Evolutionary conservation across 2,888 invertebrate genomes (phyloP), one percentile per base, ranked within the genome.

Genomic region (Oeneis ivallda): DNA sequence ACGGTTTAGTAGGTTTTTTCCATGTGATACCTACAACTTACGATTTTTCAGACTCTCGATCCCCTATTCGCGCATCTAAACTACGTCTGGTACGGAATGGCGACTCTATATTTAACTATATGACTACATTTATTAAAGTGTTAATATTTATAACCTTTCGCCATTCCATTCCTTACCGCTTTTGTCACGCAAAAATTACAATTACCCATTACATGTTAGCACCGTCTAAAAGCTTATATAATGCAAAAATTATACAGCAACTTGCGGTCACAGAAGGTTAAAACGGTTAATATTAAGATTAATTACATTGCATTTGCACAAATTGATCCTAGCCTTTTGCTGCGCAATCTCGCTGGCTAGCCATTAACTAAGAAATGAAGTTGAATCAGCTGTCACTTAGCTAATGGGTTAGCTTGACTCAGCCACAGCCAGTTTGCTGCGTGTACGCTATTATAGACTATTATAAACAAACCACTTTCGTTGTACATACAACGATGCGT

Each of bases 141-240:
- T 8, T 34, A 34, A 56, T n/a, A 17, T 56, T 41, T 7, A 41
- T 41, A 41, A 56, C 17, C 56, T 56, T 56, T 19, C 17, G 41
- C 56, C 39, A 56, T 56, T 15, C 13, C 39, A 54, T 8, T 39
- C 19, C 32, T 15, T 32, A 34, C 53, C n/a, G 15, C 53, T 53
- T 53, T 53, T 53, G 53, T 53, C 53, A 53, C 34, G 53, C 32
- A 52, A 52, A 53, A 37, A 53, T 53, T 53, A 37, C 53, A 53
- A 53, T 53, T 53, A 15, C 34, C 34, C 7, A 34, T 53, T 2
- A 53, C 53, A 37, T 26, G 53, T 53, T 53, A 34, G 53, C 37
- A 53, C 10, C 53, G 37, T 19, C 41, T 56, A 56, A 56, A 39
- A 41, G 19, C 39, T 41, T 56, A 41, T 19, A 13, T 41, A 56